phyloP scores from a whole-genome alignment of 2,888 invertebrate genomes.

The Acrobeloides nanus region DNA sequence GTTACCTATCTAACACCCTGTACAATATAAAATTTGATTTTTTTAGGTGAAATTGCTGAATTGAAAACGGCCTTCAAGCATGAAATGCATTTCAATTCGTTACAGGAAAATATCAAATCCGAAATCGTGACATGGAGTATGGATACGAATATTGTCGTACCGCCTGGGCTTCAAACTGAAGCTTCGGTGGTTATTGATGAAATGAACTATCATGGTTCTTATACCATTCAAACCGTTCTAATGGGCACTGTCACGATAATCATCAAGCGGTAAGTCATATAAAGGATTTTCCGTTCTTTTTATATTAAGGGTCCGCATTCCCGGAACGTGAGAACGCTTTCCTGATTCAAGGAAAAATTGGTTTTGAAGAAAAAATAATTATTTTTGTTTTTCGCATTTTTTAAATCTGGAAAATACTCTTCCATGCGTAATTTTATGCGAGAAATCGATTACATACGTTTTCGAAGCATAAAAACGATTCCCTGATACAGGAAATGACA shows the following conservation, averaged over 20 bases:
- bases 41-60: conserved; percentile 55
- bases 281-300: too few relatives aligned
- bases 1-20: background rate
- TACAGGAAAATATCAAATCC: conserved; percentile 52
- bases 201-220: conserved; percentile 56
- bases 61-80: conserved; percentile 55
- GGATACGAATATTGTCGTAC: conserved; percentile 56
- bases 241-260: conserved; percentile 40
- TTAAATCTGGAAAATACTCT: too few relatives aligned
- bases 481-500: too few relatives aligned
- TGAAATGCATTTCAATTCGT: conserved; percentile 54
- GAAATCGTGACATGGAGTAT: conserved; percentile 58
- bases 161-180: conserved; percentile 52
- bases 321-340: too few relatives aligned
- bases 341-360: too few relatives aligned
- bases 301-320: too few relatives aligned
- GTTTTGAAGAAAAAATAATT: too few relatives aligned
- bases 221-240: conserved; percentile 53
- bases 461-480: too few relatives aligned
- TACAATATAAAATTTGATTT: background rate
- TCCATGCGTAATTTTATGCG: too few relatives aligned
- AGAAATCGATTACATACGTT: too few relatives aligned
- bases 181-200: conserved; percentile 58
- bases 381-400: too few relatives aligned
- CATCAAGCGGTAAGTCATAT: conserved; percentile 37